These are phyloP conservation scores for Takifugu bimaculatus DNA, from an alignment of 2,113 vertebrate species.

Conservation along the genomic window DNA sequence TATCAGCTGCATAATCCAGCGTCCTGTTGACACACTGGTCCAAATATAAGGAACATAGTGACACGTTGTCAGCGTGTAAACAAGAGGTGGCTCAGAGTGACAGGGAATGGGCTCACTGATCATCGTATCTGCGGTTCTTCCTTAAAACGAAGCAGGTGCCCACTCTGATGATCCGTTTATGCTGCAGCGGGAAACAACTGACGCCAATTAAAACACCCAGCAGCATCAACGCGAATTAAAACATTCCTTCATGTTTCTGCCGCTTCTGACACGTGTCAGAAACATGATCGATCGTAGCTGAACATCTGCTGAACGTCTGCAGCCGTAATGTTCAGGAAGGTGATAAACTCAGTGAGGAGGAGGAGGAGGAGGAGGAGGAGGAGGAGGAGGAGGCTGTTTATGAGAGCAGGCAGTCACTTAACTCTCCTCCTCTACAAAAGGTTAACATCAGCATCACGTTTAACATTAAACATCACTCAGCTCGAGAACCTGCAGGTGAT, in stretches of 20 bases:
- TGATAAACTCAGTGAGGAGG: conserved; percentile 15
- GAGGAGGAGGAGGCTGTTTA: conserved; percentile 2
- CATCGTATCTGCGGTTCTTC: too few relatives aligned
- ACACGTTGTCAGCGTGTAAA: too few relatives aligned
- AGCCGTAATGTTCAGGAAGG: neutral
- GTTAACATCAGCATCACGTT: conserved; percentile 39
- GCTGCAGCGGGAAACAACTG: neutral
- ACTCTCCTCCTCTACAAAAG: conserved; percentile 23
- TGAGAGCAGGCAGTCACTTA: conserved; percentile 15
- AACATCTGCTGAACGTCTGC: neutral
- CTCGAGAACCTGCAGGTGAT: conserved; percentile 23
- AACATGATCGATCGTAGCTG: too few relatives aligned
- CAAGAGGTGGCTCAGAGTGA: too few relatives aligned
- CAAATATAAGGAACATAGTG: too few relatives aligned
- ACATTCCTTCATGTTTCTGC: neutral
- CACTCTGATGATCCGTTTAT: too few relatives aligned
- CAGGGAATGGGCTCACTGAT: too few relatives aligned
- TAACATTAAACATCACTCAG: conserved; percentile 12
- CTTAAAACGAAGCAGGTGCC: too few relatives aligned
- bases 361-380: neutral
- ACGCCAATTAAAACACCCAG: neutral
- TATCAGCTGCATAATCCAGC: neutral
- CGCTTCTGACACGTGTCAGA: too few relatives aligned
- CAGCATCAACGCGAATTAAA: neutral
- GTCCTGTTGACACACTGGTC: neutral